Conservation (phyloP, 1,140 invertebrate species). For the Achatina immaculata region DNA sequence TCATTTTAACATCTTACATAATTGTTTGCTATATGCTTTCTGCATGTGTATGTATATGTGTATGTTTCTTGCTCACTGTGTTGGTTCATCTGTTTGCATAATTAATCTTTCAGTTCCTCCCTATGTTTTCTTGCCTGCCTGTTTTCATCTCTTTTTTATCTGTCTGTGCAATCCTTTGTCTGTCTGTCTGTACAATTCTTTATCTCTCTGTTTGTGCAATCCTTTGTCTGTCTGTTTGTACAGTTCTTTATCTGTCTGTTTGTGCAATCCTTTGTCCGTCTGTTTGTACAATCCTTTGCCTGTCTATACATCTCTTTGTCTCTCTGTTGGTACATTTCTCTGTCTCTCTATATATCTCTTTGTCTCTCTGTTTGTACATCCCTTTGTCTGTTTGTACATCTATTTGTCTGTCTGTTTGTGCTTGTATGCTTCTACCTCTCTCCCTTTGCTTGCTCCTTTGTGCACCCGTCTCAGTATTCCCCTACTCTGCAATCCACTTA, state of each 20-base stretch:
- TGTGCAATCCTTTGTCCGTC: neutral
- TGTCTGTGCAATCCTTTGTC: conserved; percentile 20
- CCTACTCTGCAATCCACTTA: too few species aligned
- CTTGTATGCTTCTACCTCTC: too few species aligned
- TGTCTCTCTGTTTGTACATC: too few species aligned
- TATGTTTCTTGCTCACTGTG: conserved; percentile 18
- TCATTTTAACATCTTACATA: too few species aligned
- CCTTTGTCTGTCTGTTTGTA: neutral
- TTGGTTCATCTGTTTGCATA: neutral
- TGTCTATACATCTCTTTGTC: too few species aligned
- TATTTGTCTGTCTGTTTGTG: too few species aligned
- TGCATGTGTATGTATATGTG: conserved; percentile 32
- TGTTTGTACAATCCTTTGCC: neutral
- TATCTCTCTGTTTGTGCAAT: neutral
- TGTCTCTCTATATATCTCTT: too few species aligned
- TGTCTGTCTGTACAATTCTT: neutral
- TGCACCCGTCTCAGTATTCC: too few species aligned
- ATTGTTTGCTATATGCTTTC: neutral
- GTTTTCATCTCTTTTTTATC: conserved; percentile 15
- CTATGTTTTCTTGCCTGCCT: neutral
- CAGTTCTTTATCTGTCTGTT: neutral
- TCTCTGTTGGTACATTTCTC: too few species aligned
- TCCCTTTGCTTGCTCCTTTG: too few species aligned
- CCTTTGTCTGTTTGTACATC: too few species aligned
- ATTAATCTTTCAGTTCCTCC: neutral